Evolutionary conservation across 2,113 vertebrate genomes (phyloP), one percentile per base, ranked within the genome.

Genomic region (Noctilio leporinus): DNA sequence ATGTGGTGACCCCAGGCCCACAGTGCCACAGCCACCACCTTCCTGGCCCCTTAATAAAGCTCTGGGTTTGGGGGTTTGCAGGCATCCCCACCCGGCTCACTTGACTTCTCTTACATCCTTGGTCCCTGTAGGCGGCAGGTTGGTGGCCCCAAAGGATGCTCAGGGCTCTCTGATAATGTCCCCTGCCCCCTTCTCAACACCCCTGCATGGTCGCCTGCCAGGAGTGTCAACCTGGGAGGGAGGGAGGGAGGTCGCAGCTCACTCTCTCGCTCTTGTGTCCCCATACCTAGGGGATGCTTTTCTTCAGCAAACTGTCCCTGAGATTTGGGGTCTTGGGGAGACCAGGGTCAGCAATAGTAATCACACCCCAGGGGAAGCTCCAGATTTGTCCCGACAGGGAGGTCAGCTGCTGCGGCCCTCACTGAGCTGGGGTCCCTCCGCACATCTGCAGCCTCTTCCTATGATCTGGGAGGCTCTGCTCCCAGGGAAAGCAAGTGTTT

Each of bases 161-260:
- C 35, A 12, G 78, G 62, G 26, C 59, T 80, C 20, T 49, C 38
- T 38, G 78, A 70, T 57, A 45, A 33, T 10, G 1, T 14, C 51
- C 30, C 59, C 59, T 28, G 28, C 15, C 59, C 28, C 40, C 47
- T 70, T 35, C 49, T 86, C 4, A 1, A 7, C 0, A 11, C 7
- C 33, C 2, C 64, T 2, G 49, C n/a, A 0, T 1, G 0, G 2
- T 53, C 26, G 17, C 49, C 55, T 6, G 2, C 70, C 0, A 0
- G 28, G 28, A 28, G 24, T 4, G 26, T 19, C 51, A 0, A 1
- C 4, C 55, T 38, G 9, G 7, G 65, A 70, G 28, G n/a, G n/a
- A 35, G 19, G 28, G n/a, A n/a, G 43, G 19, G 16, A 55, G 55
- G 19, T 24, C 64, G 49, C n/a, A 7, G 40, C 62, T 53, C 53